phyloP scores from a whole-genome alignment of 2,113 vertebrate genomes.

The Actinemys pallida region DNA sequence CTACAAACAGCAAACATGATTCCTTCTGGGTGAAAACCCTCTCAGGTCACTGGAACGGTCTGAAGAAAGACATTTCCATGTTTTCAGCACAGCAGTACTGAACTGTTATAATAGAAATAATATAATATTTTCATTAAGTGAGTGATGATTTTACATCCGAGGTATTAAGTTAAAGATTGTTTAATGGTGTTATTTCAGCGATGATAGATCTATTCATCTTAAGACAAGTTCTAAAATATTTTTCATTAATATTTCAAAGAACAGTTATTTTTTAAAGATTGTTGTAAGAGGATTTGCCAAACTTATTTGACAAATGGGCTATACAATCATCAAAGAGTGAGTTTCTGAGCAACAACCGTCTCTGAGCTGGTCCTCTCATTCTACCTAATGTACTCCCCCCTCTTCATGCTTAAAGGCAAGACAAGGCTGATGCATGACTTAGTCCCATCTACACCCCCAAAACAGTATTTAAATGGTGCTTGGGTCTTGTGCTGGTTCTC shows the following conservation, averaged over 20 bases:
- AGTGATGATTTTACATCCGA: neutral
- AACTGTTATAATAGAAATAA: neutral
- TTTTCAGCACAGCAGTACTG: neutral
- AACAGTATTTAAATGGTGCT: neutral
- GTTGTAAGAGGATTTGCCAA: neutral
- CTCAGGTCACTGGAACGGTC: neutral
- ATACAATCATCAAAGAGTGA: neutral
- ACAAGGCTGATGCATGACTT: neutral
- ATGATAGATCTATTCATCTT: neutral
- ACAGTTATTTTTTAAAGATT: neutral
- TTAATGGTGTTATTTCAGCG: neutral
- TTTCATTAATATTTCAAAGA: neutral
- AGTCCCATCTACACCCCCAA: neutral
- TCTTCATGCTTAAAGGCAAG: neutral
- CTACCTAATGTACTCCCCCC: neutral
- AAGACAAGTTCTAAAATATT: neutral
- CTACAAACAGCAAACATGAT: neutral
- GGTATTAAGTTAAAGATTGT: neutral
- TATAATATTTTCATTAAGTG: rapidly evolving
- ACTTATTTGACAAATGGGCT: neutral
- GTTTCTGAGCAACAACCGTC: neutral
- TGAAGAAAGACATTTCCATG: neutral
- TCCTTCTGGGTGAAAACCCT: neutral
- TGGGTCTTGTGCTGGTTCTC: neutral
- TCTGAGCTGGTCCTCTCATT: neutral